Evolutionary conservation across 2,888 invertebrate genomes (phyloP).

Genomic region (Cyclophora punctaria): DNA sequence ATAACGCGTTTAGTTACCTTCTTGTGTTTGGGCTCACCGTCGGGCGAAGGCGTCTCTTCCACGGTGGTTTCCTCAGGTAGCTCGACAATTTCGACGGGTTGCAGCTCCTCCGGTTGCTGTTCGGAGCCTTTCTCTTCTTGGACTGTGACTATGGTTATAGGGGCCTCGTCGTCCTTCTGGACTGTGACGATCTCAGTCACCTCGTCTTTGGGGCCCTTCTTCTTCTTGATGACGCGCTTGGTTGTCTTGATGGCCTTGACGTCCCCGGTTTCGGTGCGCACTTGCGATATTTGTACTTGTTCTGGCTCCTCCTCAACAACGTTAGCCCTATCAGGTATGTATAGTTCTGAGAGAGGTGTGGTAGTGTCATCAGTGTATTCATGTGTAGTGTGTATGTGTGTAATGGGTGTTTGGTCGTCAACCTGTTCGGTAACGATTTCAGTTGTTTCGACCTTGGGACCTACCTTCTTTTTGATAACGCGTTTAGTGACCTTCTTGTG

Average conservation of each 20-base stretch:
- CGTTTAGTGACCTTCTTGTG: constrained; percentile 33
- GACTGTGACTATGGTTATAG: constrained; percentile 30
- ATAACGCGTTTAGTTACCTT: constrained; percentile 40
- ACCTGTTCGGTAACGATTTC: constrained; percentile 30
- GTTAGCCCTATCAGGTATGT: constrained; percentile 27
- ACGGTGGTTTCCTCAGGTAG: constrained; percentile 33
- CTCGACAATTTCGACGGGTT: constrained; percentile 27
- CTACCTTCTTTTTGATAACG: constrained; percentile 27
- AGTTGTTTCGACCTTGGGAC: constrained; percentile 41
- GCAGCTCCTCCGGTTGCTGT: constrained; percentile 9
- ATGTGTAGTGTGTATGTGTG: constrained; percentile 30
- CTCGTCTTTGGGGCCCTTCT: constrained; percentile 25
- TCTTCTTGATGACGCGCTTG: constrained; percentile 37
- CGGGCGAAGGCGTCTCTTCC: constrained; percentile 31
- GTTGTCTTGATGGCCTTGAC: constrained; percentile 25
- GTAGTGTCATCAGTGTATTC: constrained; percentile 34
- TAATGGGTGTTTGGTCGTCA: constrained; percentile 30
- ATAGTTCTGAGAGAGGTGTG: constrained; percentile 20
- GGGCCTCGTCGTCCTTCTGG: constrained; percentile 45
- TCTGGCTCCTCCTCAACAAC: constrained; percentile 33
- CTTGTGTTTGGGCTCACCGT: constrained; percentile 19
- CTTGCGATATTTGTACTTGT: constrained; percentile 11
- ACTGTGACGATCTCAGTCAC: constrained; percentile 58
- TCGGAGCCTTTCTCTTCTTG: constrained; percentile 19
- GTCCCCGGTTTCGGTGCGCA: constrained; percentile 38